A percentile compares a stretch with the other conserved stretches of the same genome.
Evolutionary conservation across 2,113 vertebrate species (phyloP).

Genomic region (Pomatostomus ruficeps): DNA sequence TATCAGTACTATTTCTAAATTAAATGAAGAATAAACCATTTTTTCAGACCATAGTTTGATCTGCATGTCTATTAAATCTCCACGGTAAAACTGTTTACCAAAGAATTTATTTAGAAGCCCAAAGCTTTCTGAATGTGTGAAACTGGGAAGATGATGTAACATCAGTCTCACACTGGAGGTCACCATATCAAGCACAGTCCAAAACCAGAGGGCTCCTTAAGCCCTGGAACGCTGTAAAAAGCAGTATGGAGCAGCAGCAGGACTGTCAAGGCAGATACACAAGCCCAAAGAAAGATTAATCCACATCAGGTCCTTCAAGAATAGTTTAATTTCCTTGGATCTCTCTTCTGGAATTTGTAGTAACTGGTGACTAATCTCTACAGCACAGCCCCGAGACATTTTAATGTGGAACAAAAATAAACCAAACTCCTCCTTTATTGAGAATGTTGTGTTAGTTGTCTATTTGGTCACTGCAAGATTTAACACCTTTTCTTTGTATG

Average conservation of each 20-base stretch:
- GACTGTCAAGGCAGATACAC: neutral
- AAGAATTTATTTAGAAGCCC: neutral
- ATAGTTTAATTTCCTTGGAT: neutral
- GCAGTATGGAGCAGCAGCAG: neutral
- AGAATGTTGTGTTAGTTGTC: neutral
- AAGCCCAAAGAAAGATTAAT: neutral
- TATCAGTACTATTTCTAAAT: neutral
- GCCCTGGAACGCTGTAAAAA: neutral
- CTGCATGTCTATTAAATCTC: neutral
- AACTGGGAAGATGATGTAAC: neutral
- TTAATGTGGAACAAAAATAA: neutral
- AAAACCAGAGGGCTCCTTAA: neutral
- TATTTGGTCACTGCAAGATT: neutral
- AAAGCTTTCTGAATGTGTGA: neutral
- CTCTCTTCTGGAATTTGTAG: neutral
- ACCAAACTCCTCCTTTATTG: neutral
- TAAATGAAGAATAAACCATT: neutral
- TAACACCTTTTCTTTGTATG: neutral
- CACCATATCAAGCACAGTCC: neutral
- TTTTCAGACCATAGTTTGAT: neutral
- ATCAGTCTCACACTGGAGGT: neutral
- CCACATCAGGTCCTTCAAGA: neutral
- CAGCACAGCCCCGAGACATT: neutral
- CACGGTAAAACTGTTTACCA: neutral
- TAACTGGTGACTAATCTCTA: neutral